Evolutionary conservation across 2,113 vertebrate species (phyloP).

Genomic region (Pollimyrus isidori): DNA sequence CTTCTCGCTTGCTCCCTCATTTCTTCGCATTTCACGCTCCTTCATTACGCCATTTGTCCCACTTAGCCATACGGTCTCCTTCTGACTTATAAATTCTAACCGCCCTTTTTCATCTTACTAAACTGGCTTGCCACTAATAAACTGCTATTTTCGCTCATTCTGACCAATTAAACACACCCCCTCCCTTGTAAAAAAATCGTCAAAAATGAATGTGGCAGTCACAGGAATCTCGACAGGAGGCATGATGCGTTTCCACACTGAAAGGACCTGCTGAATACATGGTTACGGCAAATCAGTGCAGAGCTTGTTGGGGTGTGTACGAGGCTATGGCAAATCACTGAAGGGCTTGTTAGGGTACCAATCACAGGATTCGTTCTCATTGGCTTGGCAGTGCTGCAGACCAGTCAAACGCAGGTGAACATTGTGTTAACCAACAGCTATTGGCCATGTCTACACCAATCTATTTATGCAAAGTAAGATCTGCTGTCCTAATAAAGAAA

Average conservation of each 20-base stretch:
- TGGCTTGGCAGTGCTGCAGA: background rate
- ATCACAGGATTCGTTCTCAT: background rate
- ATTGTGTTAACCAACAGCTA: background rate
- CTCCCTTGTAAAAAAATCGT: background rate
- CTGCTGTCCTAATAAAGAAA: too few species aligned
- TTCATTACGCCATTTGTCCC: background rate
- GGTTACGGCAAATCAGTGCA: background rate
- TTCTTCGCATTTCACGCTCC: background rate
- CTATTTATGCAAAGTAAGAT: background rate
- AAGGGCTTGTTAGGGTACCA: background rate
- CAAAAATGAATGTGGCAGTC: background rate
- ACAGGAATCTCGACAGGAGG: background rate
- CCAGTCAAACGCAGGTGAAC: background rate
- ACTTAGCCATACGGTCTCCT: background rate
- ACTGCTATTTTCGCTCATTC: background rate
- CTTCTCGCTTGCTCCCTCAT: background rate
- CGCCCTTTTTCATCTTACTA: background rate
- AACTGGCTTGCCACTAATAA: background rate
- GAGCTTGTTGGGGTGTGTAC: background rate
- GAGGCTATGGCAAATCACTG: background rate
- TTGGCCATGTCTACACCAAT: background rate
- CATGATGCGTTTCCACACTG: background rate
- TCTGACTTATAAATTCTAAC: background rate
- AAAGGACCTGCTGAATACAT: background rate
- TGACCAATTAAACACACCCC: background rate